phyloP scores from a whole-genome alignment of 2,888 invertebrate genomes.

The Drosophila tripunctata region DNA sequence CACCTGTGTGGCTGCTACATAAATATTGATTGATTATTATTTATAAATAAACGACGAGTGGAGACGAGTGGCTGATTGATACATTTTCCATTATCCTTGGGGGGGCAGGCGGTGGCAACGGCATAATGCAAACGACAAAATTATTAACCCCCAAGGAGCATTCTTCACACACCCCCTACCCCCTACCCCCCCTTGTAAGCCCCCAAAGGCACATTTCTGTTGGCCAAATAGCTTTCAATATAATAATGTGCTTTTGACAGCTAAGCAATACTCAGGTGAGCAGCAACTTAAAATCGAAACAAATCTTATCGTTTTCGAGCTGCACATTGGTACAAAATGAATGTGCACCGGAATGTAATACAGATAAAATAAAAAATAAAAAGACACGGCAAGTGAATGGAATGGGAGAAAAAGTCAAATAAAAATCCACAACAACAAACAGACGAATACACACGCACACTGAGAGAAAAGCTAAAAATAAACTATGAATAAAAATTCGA shows the following conservation, averaged over 20 bases:
- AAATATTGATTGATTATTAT: conserved; percentile 60
- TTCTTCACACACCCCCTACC: too few relatives aligned
- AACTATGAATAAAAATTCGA: conserved; percentile 70
- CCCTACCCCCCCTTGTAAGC: too few relatives aligned
- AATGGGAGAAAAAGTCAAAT: conserved; percentile 36
- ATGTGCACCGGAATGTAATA: conserved; percentile 23
- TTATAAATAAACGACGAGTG: conserved; percentile 50
- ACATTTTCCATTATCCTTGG: conserved; percentile 52
- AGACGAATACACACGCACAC: conserved; percentile 36
- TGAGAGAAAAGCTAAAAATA: conserved; percentile 82
- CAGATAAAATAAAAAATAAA: not conserved
- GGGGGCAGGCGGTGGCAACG: conserved; percentile 8
- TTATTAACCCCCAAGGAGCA: conserved; percentile 37
- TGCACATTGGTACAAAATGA: conserved; percentile 44
- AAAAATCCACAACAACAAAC: conserved; percentile 29
- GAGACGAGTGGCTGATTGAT: conserved; percentile 55
- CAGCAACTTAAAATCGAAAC: conserved; percentile 21
- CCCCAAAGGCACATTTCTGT: conserved; percentile 10
- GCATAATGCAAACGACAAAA: conserved; percentile 46
- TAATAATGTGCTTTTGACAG: conserved; percentile 56
- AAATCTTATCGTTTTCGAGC: conserved; percentile 10
- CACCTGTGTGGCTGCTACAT: conserved; percentile 33
- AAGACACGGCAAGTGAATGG: conserved; percentile 35
- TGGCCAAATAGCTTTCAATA: conserved; percentile 33
- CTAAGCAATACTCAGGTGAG: not conserved